A percentile compares a stretch with the other conserved stretches of the same genome.
Conservation (phyloP, 30 jellyfish, hydroid and myxozoan species). For the Hydra vulgaris region DNA sequence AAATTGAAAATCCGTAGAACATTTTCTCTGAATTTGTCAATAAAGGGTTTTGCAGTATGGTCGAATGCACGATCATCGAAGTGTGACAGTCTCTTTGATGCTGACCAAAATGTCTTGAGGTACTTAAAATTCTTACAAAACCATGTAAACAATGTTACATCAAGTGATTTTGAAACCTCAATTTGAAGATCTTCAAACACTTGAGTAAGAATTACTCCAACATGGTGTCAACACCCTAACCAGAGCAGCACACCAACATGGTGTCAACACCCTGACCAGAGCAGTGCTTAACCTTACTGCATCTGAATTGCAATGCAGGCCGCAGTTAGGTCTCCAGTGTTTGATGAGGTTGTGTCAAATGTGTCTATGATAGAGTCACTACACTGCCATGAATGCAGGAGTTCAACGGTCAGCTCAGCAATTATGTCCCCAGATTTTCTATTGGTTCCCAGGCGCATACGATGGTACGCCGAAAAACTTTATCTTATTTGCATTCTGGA, state of each 20-base stretch:
- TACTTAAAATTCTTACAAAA: neutral
- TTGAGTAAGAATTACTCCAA: neutral
- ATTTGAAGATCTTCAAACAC: neutral
- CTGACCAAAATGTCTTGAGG: neutral
- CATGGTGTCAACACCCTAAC: neutral
- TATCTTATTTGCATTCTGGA: neutral
- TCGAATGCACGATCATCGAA: neutral
- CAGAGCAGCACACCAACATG: no score
- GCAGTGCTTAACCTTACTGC: no score
- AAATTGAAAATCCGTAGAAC: neutral
- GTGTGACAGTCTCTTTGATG: neutral
- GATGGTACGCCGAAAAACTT: neutral
- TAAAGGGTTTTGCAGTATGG: neutral
- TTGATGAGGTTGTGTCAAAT: neutral
- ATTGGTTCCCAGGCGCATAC: neutral
- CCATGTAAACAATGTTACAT: neutral
- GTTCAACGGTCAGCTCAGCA: neutral
- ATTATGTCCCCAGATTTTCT: neutral
- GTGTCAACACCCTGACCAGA: no score
- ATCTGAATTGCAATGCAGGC: no score
- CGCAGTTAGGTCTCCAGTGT: neutral
- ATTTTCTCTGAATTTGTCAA: neutral
- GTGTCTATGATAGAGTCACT: neutral
- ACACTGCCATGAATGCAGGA: neutral
- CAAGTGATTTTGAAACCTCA: neutral